Percentiles rank a stretch among this genome's conserved stretches.
These are phyloP conservation scores for Ophioderma brevispina DNA, from an alignment of 35 echinoderm and acorn worm genomes.

Conservation along the genomic window DNA sequence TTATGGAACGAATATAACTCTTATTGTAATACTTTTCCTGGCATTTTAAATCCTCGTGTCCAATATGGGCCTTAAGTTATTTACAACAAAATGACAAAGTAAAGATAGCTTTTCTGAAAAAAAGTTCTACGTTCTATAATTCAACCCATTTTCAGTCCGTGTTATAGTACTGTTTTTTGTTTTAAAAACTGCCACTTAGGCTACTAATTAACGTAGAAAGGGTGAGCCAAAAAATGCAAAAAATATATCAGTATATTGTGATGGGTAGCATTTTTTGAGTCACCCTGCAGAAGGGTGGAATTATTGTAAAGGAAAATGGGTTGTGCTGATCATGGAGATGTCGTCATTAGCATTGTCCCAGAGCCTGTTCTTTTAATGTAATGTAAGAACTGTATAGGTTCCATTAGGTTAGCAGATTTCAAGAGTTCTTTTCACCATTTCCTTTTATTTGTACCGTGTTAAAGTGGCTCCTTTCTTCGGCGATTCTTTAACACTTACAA, in stretches of 20 bases:
- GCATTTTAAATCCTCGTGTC: background rate
- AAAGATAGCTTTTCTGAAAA: background rate
- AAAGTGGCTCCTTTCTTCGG: too few relatives aligned
- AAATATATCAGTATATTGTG: too few relatives aligned
- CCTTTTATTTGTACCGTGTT: too few relatives aligned
- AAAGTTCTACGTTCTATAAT: background rate
- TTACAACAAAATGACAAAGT: constrained; percentile 1
- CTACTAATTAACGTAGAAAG: background rate
- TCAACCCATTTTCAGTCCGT: background rate
- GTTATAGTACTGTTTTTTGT: constrained; percentile 4
- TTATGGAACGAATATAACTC: background rate
- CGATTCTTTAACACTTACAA: too few relatives aligned
- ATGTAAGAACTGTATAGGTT: too few relatives aligned
- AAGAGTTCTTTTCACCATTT: too few relatives aligned
- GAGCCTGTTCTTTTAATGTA: too few relatives aligned
- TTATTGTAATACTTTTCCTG: background rate
- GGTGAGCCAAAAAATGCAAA: background rate
- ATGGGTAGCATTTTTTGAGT: too few relatives aligned
- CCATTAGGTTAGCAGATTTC: too few relatives aligned
- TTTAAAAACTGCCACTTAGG: background rate
- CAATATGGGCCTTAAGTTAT: background rate
- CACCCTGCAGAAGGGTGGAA: background rate
- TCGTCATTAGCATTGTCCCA: too few relatives aligned
- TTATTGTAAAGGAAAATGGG: background rate
- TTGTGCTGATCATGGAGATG: too few relatives aligned